Conservation (phyloP, 64 coral and sea anemone genomes). For the Dendrophyllia cribrosa region DNA sequence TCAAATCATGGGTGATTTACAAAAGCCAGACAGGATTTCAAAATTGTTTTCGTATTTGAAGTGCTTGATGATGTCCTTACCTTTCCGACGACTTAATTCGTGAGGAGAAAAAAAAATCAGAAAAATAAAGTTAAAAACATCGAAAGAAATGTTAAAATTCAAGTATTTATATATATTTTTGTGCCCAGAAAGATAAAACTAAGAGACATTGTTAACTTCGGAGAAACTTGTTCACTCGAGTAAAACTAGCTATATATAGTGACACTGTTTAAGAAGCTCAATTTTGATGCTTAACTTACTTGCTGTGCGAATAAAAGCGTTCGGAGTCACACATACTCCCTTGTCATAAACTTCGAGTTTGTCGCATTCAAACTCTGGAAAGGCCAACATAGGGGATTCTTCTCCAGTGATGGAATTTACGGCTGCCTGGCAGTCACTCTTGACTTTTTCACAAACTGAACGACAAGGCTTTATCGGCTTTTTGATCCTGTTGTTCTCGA, state of each 20-base stretch:
- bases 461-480: constrained; percentile 41
- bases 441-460: constrained; percentile 63
- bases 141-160: too few species aligned
- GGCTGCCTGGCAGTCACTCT: constrained; percentile 13
- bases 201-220: too few species aligned
- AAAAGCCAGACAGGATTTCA: not conserved
- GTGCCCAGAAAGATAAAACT: too few species aligned
- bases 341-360: not conserved
- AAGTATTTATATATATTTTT: too few species aligned
- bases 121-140: too few species aligned
- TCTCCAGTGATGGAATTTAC: not conserved
- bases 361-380: constrained; percentile 13
- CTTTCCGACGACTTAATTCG: too few species aligned
- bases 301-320: constrained; percentile 3
- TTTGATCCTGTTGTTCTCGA: not conserved
- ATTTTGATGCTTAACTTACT: not conserved
- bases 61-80: not conserved
- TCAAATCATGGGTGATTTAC: not conserved
- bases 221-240: too few species aligned
- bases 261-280: too few species aligned
- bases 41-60: too few species aligned
- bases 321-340: constrained; percentile 2
- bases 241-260: too few species aligned
- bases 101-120: too few species aligned
- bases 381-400: not conserved